Conservation (phyloP, 2,797 vertebrate species). For the Spinus olivaceus region DNA sequence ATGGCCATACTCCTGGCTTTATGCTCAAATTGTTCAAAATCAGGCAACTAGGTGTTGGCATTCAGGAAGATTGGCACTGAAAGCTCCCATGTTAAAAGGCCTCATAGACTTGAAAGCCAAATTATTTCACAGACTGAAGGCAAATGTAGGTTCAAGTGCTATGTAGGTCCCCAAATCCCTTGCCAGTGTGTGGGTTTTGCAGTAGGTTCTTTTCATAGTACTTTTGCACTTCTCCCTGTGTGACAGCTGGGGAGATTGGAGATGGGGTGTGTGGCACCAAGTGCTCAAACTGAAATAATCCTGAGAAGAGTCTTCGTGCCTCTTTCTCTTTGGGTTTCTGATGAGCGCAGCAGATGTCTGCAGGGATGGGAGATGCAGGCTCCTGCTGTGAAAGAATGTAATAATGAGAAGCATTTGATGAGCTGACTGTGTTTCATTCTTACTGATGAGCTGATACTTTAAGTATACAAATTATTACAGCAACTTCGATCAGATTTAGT, state of each 20-base stretch:
- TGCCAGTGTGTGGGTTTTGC: background rate
- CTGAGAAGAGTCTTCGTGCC: background rate
- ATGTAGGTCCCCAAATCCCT: background rate
- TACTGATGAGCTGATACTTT: constrained; percentile 48
- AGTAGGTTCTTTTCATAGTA: background rate
- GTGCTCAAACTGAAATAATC: constrained; percentile 22
- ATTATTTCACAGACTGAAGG: background rate
- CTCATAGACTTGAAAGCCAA: background rate
- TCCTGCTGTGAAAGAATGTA: constrained; percentile 36
- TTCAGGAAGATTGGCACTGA: background rate
- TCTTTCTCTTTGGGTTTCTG: constrained; percentile 20
- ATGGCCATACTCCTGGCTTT: background rate
- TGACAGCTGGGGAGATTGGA: background rate
- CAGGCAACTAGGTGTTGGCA: background rate
- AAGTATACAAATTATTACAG: constrained; percentile 41
- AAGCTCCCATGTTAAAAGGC: background rate
- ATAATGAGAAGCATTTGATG: constrained; percentile 39
- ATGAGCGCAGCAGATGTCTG: constrained; percentile 32
- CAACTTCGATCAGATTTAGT: constrained; percentile 38
- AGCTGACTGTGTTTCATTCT: constrained; percentile 24
- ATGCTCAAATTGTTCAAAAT: background rate
- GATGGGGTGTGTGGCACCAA: background rate
- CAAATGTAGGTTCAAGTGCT: background rate
- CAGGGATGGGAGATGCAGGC: constrained; percentile 3
- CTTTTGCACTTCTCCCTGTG: background rate